A percentile compares a stretch with the other conserved stretches of the same genome.
Conservation (phyloP, 2,797 vertebrate genomes). For the Tachyglossus aculeatus region DNA sequence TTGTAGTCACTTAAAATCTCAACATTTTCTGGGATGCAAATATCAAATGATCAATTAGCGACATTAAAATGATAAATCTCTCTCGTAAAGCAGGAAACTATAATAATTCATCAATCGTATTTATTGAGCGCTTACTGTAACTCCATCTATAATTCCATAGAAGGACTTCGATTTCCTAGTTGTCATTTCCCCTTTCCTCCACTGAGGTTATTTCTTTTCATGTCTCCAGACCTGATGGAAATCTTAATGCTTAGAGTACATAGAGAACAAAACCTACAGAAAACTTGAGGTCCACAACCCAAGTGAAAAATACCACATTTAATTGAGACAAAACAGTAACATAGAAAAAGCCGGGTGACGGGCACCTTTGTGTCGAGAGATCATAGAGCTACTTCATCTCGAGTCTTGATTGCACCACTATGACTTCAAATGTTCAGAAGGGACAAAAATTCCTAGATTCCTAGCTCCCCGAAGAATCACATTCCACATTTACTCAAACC, state of each 20-base stretch:
- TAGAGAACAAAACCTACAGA: neutral
- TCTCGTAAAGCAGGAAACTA: too few relatives aligned
- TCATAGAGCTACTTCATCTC: neutral
- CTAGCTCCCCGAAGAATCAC: neutral
- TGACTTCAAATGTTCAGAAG: neutral
- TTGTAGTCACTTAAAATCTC: too few relatives aligned
- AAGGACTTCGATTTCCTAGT: too few relatives aligned
- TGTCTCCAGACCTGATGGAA: neutral
- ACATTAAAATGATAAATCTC: too few relatives aligned
- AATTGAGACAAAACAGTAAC: slow-evolving; percentile 40
- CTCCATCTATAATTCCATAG: too few relatives aligned
- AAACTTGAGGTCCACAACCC: neutral
- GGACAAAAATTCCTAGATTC: neutral
- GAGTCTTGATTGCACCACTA: neutral
- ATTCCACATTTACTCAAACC: slow-evolving; percentile 1
- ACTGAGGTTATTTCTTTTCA: too few relatives aligned
- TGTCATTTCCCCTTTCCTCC: too few relatives aligned
- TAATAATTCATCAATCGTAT: too few relatives aligned
- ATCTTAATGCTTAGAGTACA: neutral
- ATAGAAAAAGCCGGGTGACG: slow-evolving; percentile 38
- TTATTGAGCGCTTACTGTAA: too few relatives aligned
- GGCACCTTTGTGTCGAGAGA: neutral
- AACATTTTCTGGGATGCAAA: too few relatives aligned
- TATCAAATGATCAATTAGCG: too few relatives aligned
- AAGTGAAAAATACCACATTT: slow-evolving; percentile 47